Conservation (phyloP, 2,113 vertebrate species). For the Girardinichthys multiradiatus region DNA sequence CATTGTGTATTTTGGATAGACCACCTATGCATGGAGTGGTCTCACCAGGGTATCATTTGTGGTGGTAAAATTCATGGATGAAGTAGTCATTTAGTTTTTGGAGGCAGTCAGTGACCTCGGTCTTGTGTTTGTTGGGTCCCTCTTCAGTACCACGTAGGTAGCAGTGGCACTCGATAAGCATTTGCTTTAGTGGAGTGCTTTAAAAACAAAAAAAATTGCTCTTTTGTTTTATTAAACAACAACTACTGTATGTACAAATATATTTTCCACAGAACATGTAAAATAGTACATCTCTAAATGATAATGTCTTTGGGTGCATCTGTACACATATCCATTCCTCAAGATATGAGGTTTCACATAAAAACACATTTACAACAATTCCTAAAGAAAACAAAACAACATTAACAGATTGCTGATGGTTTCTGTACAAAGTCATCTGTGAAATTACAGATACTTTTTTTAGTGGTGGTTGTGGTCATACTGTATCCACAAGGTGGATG, state of each 20-base stretch:
- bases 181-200: no score
- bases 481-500: slow-evolving; percentile 26
- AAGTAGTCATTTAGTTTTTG: no score
- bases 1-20: no score
- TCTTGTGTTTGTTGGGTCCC: no score
- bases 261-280: slow-evolving; percentile 69
- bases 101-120: no score
- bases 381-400: slow-evolving; percentile 15
- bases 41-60: no score
- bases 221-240: slow-evolving; percentile 73
- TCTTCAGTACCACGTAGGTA: no score
- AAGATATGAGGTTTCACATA: slow-evolving; percentile 55
- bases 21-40: no score
- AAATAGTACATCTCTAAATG: slow-evolving; percentile 71
- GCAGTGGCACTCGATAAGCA: no score
- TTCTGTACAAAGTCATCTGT: slow-evolving; percentile 23
- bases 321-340: slow-evolving; percentile 67
- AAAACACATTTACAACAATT: slow-evolving; percentile 49
- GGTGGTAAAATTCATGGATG: no score
- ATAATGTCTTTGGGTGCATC: slow-evolving; percentile 69
- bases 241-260: slow-evolving; percentile 70
- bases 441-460: slow-evolving; percentile 7
- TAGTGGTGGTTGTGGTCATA: slow-evolving; percentile 10
- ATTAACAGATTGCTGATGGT: slow-evolving; percentile 30
- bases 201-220: no score